Base-by-base conservation (phyloP, 2,797 vertebrate genomes). In the Sandelia bainsii region DNA sequence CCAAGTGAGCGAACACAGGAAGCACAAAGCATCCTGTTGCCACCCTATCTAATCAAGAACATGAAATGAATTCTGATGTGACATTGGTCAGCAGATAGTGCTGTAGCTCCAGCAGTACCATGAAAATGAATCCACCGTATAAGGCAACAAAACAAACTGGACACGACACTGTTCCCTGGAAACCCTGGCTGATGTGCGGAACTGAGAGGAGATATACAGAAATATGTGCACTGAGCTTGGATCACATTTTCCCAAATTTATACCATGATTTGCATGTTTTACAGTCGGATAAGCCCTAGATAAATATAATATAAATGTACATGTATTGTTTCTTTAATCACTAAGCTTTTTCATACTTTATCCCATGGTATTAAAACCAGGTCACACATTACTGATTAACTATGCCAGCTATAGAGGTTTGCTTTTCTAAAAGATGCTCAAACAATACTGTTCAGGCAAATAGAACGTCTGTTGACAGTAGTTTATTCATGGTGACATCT, bases 1-100 rank as follows among this genome's bases (percentile, higher is more conserved):
- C 39, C 59, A 8, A 46, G 20, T 25, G 60, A 82, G 75, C 17
- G 34, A 74, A 75, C 51, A 32, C 79, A 86, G 85, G 69, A 65
- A 83, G 75, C 72, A 12, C 34, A 19, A 8, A 53, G 80, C n/a
- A 50, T 80, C 66, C 69, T 70, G 76, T 60, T 67, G 70, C 54
- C 77, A 42, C 19, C 1, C 37, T 45, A 66, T 82, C 80, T 85
- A 84, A 91, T 82, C 54, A 72, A 73, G 62, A 42, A 49, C 67
- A 72, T 59, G 54, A 82, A 80, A 87, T 82, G 65, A 80, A 72
- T 80, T 78, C 44, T 74, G 74, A 77, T 76, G 48, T 3, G 72
- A 77, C 70, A 22, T 27, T 66, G 29, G 82, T 79, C 74, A 57
- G 75, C 61, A 42, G 58, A 34, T 69, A 32, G 37, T 25, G 63